These are phyloP conservation scores for Xenus cinereus DNA, from an alignment of 2,113 vertebrate genomes.

Conservation along the genomic window DNA sequence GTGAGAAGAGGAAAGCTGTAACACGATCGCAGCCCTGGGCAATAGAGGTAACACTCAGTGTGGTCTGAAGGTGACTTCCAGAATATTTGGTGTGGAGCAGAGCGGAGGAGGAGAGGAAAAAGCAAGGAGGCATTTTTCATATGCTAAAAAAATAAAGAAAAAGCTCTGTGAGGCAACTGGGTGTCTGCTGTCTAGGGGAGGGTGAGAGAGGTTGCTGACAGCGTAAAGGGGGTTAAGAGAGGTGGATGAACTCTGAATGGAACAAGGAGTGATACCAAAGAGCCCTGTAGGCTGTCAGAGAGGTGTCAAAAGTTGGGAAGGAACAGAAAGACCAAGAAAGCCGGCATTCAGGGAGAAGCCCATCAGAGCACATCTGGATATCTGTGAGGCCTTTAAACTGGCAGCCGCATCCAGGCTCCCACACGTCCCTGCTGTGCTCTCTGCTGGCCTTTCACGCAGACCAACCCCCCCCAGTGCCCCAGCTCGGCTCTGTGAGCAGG, in stretches of 20 bases:
- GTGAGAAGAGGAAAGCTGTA: slow-evolving; percentile 50
- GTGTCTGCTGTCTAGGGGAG: not conserved
- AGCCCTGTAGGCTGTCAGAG: not conserved
- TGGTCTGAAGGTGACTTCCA: slow-evolving; percentile 63
- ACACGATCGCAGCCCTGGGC: slow-evolving; percentile 36
- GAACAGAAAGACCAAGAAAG: not conserved
- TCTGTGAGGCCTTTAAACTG: not conserved
- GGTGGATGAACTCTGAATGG: slow-evolving; percentile 25
- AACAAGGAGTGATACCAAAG: not conserved
- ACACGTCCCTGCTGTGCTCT: not conserved
- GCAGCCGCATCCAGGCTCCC: not conserved
- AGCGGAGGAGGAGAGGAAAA: not conserved
- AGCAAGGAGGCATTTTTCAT: not conserved
- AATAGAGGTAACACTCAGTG: slow-evolving; percentile 53
- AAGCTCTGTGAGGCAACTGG: not conserved
- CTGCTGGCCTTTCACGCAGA: not conserved
- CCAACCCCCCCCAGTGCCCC: not conserved
- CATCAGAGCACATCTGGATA: not conserved
- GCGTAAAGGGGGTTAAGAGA: not conserved
- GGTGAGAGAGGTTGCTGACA: slow-evolving; percentile 2
- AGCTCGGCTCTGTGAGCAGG: not conserved
- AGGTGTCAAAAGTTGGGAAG: not conserved
- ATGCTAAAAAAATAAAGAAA: not conserved
- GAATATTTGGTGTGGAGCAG: not conserved
- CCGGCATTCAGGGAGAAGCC: not conserved